Conservation (phyloP, 2,113 vertebrate genomes). For the Salvelinus namaycush region DNA sequence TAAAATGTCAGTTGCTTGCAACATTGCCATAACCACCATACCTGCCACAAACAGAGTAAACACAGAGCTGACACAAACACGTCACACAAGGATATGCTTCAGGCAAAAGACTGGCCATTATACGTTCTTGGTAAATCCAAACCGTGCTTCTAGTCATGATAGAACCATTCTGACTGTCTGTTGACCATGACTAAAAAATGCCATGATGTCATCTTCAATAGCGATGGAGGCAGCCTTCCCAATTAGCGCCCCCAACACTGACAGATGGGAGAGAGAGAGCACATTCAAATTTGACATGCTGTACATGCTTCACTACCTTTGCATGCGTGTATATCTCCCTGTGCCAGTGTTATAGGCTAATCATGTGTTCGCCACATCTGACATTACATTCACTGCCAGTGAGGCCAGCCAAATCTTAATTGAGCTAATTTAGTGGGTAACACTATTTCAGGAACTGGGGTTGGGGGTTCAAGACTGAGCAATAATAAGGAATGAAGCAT, state of each 20-base stretch:
- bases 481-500: background rate
- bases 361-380: background rate
- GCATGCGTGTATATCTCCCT: background rate
- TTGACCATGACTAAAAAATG: background rate
- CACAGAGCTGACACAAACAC: background rate
- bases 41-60: background rate
- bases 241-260: conserved; percentile 1
- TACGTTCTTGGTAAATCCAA: background rate
- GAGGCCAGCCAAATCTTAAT: background rate
- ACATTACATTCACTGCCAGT: background rate
- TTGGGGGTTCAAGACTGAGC: background rate
- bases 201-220: background rate
- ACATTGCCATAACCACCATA: background rate
- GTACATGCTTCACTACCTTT: conserved; percentile 4
- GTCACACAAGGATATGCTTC: background rate
- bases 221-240: background rate
- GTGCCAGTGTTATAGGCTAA: background rate
- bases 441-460: background rate
- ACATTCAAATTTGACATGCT: background rate
- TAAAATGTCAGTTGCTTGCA: too few relatives aligned
- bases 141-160: background rate
- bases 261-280: background rate
- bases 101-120: background rate
- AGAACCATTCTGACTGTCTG: background rate
- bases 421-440: background rate